Evolutionary conservation across 2,888 invertebrate genomes (phyloP), one percentile per base, ranked within the genome.

Genomic region (Theretra japonica): DNA sequence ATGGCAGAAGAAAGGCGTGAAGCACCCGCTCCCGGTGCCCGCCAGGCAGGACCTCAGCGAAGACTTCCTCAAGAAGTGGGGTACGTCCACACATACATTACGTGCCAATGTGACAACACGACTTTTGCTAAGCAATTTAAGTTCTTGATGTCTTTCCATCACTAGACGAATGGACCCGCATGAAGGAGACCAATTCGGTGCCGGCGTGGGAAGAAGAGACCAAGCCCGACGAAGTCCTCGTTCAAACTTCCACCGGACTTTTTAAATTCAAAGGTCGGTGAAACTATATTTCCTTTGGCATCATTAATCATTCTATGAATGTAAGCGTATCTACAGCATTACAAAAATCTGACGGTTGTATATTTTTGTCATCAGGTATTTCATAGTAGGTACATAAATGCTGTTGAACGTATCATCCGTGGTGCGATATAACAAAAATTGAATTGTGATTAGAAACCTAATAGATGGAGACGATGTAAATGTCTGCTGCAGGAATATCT

Each of bases 61-160:
- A 74, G 98, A 98, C 82, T 98, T 98, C 86, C 95, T 97, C 53
- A 97, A 96, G 82, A 98, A 97, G 91, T 95, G 98, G 92, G 97
- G 96, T 96, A 76, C 75, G 68, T 25, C 41, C 11, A 41, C 41
- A 3, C 6, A 17, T 17, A 48, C 6, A 15, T 15, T 23, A 23
- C 53, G n/a, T 25, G 19, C n/a, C 33, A 62, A 41, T 41, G 11
- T 41, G 41, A 41, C 2, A 41, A 41, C 41, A 41, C 15, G 2
- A 41, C 15, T 3, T 41, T 11, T 41, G 41, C n/a, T 21, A 33
- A n/a, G 6, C 17, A 8, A 30, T 28, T 30, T 0, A 33, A 7
- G 3, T 7, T 21, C n/a, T 41, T 11, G 5, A 48, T 68, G 21
- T 48, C 19, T 53, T 50, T 68, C 25, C 33, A 48, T 73, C 87